Evolutionary conservation across 2,113 vertebrate species (phyloP).

Genomic region (Bagarius yarrelli): DNA sequence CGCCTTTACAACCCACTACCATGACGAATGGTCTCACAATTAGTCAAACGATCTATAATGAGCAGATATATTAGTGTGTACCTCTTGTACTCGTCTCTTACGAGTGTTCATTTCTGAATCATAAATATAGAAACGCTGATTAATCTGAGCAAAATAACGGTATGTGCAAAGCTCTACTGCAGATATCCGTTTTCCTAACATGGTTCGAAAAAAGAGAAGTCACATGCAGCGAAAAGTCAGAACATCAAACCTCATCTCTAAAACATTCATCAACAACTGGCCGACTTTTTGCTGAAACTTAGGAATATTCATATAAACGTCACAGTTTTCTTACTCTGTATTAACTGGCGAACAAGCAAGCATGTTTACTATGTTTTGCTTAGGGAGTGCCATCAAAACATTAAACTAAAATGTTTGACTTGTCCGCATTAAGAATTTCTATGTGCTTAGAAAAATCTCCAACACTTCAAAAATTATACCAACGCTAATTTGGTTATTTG

Average conservation of each 20-base stretch:
- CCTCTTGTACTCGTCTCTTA: too few species aligned
- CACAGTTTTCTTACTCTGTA: not conserved
- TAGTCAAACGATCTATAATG: not conserved
- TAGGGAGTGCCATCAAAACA: not conserved
- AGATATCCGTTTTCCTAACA: not conserved
- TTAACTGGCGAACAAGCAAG: not conserved
- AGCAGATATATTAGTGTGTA: not conserved
- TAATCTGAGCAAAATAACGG: not conserved
- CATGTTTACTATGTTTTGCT: not conserved
- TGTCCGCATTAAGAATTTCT: too few species aligned
- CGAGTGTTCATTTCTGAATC: not conserved
- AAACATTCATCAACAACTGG: not conserved
- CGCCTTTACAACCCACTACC: not conserved
- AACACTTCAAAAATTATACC: too few species aligned
- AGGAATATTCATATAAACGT: too few species aligned
- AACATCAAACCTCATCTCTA: not conserved
- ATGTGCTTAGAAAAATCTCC: too few species aligned
- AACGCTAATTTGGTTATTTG: too few species aligned
- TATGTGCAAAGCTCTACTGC: not conserved
- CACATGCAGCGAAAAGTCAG: not conserved
- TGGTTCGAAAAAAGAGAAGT: not conserved
- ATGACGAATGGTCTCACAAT: not conserved
- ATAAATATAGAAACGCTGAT: not conserved
- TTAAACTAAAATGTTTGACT: not conserved
- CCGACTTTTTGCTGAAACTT: not conserved